Base-by-base conservation (phyloP, 2,888 invertebrate genomes). In the Aplocera efformata region DNA sequence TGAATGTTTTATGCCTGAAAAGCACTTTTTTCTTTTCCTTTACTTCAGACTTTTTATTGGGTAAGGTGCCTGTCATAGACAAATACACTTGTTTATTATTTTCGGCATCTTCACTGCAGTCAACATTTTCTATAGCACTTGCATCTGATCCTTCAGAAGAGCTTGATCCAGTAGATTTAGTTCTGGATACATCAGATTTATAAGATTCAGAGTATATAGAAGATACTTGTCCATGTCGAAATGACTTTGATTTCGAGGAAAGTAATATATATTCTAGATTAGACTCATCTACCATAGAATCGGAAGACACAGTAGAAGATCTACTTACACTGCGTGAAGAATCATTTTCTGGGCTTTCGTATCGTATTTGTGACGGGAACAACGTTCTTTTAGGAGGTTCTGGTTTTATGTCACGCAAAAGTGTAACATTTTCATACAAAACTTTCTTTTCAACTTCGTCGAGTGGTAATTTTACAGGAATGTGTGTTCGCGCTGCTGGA, bases 91-190 rank as follows among this genome's bases (percentile, higher is more conserved):
- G 50, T 44, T 77, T 78, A 10, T 74, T 70, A 21, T 67, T 62
- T 20, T 53, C 32, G 36, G 37, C 10, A 27, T 84, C 79, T 33
- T 49, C 65, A 58, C 82, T 85, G 29, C 83, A 83, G 55, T 88
- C 88, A 11, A 86, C 80, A 66, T 86, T 85, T 66, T 86, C 88
- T 43, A 88, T 67, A 28, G 88, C 86, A 66, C 86, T 86, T n/a
- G 67, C 72, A 60, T 81, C 81, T 8, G 85, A 84, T 8, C 68
- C 35, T 56, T 77, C 68, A 21, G 86, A 82, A 36, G 70, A 68
- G 51, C 76, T 70, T n/a, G 88, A 82, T 10, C 73, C 74, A 46
- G 67, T 72, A 0, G 86, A 86, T 36, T 66, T 65, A 22, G 80
- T 74, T 56, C 82, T 66, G 35, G 64, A 65, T 32, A 79, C 48